Evolutionary conservation across 2,797 vertebrate species (phyloP).

Genomic region (Helarctos malayanus): DNA sequence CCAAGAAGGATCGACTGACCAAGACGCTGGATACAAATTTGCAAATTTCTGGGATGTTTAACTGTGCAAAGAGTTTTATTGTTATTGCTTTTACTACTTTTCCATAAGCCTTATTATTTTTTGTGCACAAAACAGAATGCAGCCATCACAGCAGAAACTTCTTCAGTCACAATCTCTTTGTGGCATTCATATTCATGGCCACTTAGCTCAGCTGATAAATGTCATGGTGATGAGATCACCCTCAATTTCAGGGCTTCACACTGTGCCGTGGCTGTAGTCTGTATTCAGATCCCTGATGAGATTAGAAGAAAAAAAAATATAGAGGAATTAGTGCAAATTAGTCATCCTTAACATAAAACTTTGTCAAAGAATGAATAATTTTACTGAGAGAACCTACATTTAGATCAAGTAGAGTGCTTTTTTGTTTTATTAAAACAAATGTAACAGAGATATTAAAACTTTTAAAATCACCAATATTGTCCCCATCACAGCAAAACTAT

Average conservation of each 20-base stretch:
- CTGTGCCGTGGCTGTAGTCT: background rate
- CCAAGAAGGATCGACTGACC: background rate
- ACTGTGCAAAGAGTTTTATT: background rate
- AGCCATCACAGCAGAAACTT: background rate
- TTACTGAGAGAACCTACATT: background rate
- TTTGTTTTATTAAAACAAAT: constrained; percentile 3
- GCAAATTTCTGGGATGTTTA: background rate
- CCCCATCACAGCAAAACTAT: background rate
- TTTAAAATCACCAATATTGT: constrained; percentile 1
- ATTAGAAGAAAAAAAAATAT: background rate
- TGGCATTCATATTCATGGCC: background rate
- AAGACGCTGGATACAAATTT: background rate
- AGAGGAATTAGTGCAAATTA: background rate
- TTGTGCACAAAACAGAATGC: background rate
- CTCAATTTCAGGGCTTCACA: background rate
- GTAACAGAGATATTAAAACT: background rate
- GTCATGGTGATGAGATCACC: background rate
- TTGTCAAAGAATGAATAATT: background rate
- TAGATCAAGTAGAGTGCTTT: background rate
- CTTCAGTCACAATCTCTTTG: background rate
- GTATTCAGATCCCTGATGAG: background rate
- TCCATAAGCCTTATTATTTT: background rate
- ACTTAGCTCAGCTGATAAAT: background rate
- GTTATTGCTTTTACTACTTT: background rate
- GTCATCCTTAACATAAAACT: background rate